Evolutionary conservation across 2,113 vertebrate species (phyloP), one percentile per base, ranked within the genome.

Genomic region (Engraulis encrasicolus): DNA sequence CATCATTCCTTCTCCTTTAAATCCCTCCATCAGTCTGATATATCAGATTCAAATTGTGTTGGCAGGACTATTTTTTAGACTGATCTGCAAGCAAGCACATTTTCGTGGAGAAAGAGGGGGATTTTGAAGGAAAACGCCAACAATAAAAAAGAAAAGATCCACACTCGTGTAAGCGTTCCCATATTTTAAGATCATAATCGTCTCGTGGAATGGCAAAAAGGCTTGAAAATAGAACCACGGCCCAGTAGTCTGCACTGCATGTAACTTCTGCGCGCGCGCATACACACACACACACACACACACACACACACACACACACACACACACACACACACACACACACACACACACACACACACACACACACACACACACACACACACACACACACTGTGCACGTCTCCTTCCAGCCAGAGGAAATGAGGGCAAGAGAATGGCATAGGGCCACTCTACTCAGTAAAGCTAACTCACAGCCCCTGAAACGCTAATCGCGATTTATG

Each of bases 11-110:
- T 71, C 61, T 27, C 61, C 83, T 23, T 12, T 71, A 23, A 1
- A 23, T 71, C 61, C 61, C 61, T 84, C 84, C 49, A 82, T 87
- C 84, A 23, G 18, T 15, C 78, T 78, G 79, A 83, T 6, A 87
- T 90, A 92, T 94, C 91, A 94, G 92, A 92, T 91, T 89, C 48
- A 86, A 87, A 91, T 92, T 94, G 93, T 94, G 83, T 80, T 93
- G 92, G 91, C 90, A 81, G 89, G 92, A 93, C 94, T 5, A 54
- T 77, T 83, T 85, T 84, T 86, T 88, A 88, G 87, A 83, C 78
- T 88, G 87, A 91, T 92, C 87, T 81, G 84, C 84, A 88, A 88
- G 87, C 50, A 50, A 54, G 83, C 80, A 49, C 71, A 85, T 91
- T 91, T 87, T 27, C 31, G 52, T 84, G 78, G 50, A 87, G 85